A percentile compares a stretch with the other conserved stretches of the same genome.
Conservation (phyloP, 1,140 invertebrate species). For the Philopotamus ludificatus region DNA sequence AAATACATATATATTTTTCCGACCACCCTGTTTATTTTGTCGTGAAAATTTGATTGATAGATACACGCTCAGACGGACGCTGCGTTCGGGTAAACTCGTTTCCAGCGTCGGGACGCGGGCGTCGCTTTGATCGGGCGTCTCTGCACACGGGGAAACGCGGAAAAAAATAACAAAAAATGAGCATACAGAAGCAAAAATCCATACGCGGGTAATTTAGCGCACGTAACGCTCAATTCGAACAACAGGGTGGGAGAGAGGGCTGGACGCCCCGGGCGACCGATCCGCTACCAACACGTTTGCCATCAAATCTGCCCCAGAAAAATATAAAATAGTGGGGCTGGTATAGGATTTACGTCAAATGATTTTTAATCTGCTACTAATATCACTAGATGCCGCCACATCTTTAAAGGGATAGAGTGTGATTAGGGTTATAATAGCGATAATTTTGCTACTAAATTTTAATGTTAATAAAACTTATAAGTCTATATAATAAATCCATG, state of each 20-base stretch:
- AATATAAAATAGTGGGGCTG: too few relatives aligned
- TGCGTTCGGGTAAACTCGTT: constrained; percentile 9
- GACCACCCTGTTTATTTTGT: constrained; percentile 15
- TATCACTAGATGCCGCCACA: too few relatives aligned
- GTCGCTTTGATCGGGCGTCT: neutral
- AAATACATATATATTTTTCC: too few relatives aligned
- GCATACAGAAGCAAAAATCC: constrained; percentile 20
- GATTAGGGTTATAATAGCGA: too few relatives aligned
- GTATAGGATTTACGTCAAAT: too few relatives aligned
- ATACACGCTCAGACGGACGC: constrained; percentile 12
- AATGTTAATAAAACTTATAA: too few relatives aligned
- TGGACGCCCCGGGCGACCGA: neutral
- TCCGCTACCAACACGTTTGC: constrained; percentile 12
- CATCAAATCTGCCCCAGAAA: constrained; percentile 15
- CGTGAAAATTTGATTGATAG: constrained; percentile 27
- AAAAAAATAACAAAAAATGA: neutral
- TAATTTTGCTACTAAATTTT: too few relatives aligned
- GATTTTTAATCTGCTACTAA: too few relatives aligned
- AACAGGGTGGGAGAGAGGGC: neutral
- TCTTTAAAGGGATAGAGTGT: too few relatives aligned
- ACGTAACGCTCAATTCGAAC: constrained; percentile 7
- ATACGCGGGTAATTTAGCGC: constrained; percentile 22
- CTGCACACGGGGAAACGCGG: neutral
- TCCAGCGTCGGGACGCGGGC: constrained; percentile 17
- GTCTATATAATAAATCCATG: too few relatives aligned